A percentile compares a stretch with the other conserved stretches of the same genome.
Evolutionary conservation across 2,113 vertebrate genomes (phyloP).

Genomic region (Plecturocebus donacophilus): DNA sequence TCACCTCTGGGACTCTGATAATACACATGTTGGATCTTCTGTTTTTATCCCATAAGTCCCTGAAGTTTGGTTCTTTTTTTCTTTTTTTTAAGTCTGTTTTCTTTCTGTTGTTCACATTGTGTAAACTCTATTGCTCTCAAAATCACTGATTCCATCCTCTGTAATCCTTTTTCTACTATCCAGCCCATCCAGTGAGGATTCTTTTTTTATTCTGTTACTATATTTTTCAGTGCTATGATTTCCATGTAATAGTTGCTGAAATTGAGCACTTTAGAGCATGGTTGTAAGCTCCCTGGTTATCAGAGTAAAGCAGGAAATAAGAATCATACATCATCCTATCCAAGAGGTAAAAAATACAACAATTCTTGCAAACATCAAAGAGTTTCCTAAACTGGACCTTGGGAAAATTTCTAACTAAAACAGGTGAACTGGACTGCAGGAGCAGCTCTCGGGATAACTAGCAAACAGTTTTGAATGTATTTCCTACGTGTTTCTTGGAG

Average conservation of each 20-base stretch:
- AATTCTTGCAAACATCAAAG: neutral
- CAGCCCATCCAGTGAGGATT: neutral
- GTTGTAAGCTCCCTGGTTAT: neutral
- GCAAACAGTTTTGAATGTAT: neutral
- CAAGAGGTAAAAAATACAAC: neutral
- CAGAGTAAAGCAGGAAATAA: slow-evolving; percentile 9
- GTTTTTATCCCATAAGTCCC: neutral
- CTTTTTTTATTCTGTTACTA: neutral
- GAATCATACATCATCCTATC: neutral
- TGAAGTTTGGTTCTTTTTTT: neutral
- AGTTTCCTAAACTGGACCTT: neutral
- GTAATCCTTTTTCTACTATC: neutral
- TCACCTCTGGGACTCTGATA: neutral
- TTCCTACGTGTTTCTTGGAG: neutral
- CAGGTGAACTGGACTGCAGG: neutral
- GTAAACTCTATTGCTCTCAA: neutral
- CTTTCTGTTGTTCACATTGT: neutral
- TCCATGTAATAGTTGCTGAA: neutral
- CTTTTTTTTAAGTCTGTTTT: neutral
- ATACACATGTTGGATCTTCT: neutral
- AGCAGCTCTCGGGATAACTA: neutral
- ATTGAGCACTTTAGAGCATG: neutral
- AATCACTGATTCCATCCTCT: neutral
- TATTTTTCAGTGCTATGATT: neutral
- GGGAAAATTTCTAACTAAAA: neutral